Evolutionary conservation across 1,140 invertebrate genomes (phyloP).

Genomic region (Liolophura sinensis): DNA sequence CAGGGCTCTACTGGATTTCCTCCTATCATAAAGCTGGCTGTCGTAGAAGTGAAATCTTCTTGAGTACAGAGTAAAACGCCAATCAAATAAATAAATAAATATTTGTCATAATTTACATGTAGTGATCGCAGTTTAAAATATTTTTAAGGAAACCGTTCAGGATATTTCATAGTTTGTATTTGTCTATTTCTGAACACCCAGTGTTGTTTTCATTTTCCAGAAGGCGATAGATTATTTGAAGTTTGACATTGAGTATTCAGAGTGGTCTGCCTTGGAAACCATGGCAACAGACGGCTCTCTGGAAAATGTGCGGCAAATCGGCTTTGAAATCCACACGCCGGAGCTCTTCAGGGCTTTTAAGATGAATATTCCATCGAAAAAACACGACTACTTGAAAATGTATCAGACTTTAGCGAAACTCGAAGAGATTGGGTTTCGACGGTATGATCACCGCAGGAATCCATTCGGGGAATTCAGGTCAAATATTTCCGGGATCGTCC

Average conservation of each 20-base stretch:
- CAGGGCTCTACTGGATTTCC: too few relatives aligned
- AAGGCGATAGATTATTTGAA: constrained; percentile 36
- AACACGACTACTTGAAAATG: constrained; percentile 32
- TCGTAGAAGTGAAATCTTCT: too few relatives aligned
- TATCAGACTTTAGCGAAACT: constrained; percentile 23
- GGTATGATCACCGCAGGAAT: constrained; percentile 38
- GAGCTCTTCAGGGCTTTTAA: constrained; percentile 23
- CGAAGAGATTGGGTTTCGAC: constrained; percentile 30
- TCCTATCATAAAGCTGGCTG: too few relatives aligned
- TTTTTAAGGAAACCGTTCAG: too few relatives aligned
- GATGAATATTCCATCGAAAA: constrained; percentile 17
- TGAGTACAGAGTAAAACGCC: too few relatives aligned
- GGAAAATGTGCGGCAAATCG: constrained; percentile 35
- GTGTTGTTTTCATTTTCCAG: constrained; percentile 16
- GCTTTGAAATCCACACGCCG: constrained; percentile 34
- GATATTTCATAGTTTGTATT: too few relatives aligned
- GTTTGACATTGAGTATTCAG: constrained; percentile 38
- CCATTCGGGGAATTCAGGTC: constrained; percentile 37
- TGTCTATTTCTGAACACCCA: too few relatives aligned
- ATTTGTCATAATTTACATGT: too few relatives aligned
- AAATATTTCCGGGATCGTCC: constrained; percentile 13
- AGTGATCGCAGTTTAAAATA: too few relatives aligned
- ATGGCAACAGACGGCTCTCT: constrained; percentile 26
- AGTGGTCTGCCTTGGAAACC: constrained; percentile 31
- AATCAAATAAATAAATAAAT: too few relatives aligned